Conservation (phyloP, 1,140 invertebrate species). For the Drosophila suzukii region DNA sequence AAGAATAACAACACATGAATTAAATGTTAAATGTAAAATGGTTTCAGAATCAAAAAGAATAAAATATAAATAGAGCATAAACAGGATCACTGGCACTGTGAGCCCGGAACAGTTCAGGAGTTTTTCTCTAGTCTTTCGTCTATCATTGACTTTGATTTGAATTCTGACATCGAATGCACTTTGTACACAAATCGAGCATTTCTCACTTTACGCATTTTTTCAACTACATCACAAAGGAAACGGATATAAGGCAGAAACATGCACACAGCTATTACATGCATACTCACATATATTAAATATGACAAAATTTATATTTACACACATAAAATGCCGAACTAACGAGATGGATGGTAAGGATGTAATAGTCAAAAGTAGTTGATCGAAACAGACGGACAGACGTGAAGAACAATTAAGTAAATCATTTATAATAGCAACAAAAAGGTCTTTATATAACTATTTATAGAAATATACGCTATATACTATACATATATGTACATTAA, state of each 20-base stretch:
- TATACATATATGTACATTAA: conserved; percentile 78
- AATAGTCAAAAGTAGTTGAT: conserved; percentile 75
- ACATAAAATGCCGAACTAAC: conserved; percentile 59
- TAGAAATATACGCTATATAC: conserved; percentile 65
- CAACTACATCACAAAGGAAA: conserved; percentile 9
- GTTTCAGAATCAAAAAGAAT: conserved; percentile 78
- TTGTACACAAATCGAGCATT: conserved; percentile 22
- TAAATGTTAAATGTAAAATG: conserved; percentile 82
- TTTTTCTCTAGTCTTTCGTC: conserved; percentile 23
- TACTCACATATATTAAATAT: conserved; percentile 44
- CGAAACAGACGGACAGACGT: conserved; percentile 16
- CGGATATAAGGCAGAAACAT: conserved; percentile 25
- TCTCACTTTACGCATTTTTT: conserved; percentile 16
- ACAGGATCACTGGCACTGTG: conserved; percentile 27
- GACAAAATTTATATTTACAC: conserved; percentile 72
- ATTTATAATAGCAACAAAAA: conserved; percentile 70
- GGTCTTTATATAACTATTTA: conserved; percentile 75
- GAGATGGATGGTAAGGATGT: conserved; percentile 7
- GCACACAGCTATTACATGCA: conserved; percentile 48
- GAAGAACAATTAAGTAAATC: conserved; percentile 48
- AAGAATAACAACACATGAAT: conserved; percentile 48
- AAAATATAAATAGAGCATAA: conserved; percentile 40
- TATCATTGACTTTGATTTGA: conserved; percentile 14
- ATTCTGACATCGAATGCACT: conserved; percentile 22
- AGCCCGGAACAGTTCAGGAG: conserved; percentile 33